Conservation (phyloP, 2,797 vertebrate species). For the Vireo griseus region DNA sequence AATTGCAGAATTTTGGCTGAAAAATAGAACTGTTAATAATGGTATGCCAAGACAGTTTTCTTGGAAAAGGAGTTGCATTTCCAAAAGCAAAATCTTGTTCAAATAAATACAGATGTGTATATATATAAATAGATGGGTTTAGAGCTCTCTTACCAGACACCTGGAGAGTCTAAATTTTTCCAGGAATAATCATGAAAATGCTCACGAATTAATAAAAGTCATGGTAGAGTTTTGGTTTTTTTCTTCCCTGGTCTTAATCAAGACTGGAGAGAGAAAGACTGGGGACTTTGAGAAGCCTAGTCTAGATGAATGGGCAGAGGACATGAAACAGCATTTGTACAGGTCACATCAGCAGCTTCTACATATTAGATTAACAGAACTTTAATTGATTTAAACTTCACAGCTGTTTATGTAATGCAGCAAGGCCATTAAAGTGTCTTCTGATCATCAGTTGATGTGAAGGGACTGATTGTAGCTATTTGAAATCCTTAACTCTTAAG, state of each 20-base stretch:
- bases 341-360: not conserved
- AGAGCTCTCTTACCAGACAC: not conserved
- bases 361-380: not conserved
- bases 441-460: not conserved
- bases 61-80: not conserved
- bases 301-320: not conserved
- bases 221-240: not conserved
- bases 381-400: slow-evolving; percentile 1
- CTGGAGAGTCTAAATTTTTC: not conserved
- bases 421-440: not conserved
- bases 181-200: not conserved
- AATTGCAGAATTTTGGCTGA: not conserved
- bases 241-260: not conserved
- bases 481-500: not conserved
- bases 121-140: not conserved
- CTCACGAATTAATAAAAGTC: not conserved
- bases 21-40: not conserved
- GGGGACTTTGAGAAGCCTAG: not conserved
- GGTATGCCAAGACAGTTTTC: not conserved
- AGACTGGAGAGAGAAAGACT: not conserved
- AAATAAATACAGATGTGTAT: not conserved
- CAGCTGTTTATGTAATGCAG: not conserved
- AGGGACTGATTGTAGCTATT: not conserved
- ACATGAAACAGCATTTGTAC: not conserved
- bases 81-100: not conserved